Conservation (phyloP, 92 coral and sea anemone species). For the Palythoa caribaeorum region DNA sequence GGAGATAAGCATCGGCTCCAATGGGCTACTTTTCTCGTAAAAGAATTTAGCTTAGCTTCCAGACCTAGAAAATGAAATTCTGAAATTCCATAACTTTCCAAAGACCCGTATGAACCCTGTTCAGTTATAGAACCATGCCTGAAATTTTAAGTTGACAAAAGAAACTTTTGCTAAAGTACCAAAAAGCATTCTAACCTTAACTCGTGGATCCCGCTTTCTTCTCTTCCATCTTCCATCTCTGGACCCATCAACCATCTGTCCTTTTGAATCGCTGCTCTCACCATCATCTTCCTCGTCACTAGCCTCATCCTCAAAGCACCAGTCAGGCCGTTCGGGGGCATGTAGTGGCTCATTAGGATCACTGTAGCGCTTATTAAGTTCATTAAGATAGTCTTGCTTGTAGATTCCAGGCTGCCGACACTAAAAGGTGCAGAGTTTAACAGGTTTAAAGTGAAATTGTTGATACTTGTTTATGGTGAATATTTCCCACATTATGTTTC, state of each 20-base stretch:
- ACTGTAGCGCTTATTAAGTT: slow-evolving; percentile 83
- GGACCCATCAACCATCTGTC: slow-evolving; percentile 60
- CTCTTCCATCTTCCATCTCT: slow-evolving; percentile 79
- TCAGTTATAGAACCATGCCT: too few relatives aligned
- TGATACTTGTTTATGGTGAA: too few relatives aligned
- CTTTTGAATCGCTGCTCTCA: slow-evolving; percentile 50
- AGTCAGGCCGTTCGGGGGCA: slow-evolving; percentile 91
- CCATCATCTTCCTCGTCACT: slow-evolving; percentile 81
- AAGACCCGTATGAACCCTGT: too few relatives aligned
- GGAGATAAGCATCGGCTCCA: too few relatives aligned
- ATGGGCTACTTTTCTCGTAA: too few relatives aligned
- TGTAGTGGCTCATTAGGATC: slow-evolving; percentile 68
- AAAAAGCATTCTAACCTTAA: slow-evolving; percentile 13
- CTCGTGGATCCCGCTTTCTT: slow-evolving; percentile 73
- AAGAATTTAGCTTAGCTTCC: too few relatives aligned
- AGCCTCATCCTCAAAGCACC: slow-evolving; percentile 95
- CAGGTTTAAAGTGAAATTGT: too few relatives aligned
- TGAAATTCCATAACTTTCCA: too few relatives aligned
- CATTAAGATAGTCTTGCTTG: slow-evolving; percentile 87
- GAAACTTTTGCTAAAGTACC: background rate
- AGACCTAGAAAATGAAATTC: too few relatives aligned
- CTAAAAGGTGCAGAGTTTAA: slow-evolving; percentile 34
- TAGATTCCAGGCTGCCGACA: slow-evolving; percentile 94
- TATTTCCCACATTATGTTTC: too few relatives aligned
- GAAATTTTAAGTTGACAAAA: too few relatives aligned